Base-by-base conservation (phyloP, 2,888 invertebrate genomes). In the Formica aserva region DNA sequence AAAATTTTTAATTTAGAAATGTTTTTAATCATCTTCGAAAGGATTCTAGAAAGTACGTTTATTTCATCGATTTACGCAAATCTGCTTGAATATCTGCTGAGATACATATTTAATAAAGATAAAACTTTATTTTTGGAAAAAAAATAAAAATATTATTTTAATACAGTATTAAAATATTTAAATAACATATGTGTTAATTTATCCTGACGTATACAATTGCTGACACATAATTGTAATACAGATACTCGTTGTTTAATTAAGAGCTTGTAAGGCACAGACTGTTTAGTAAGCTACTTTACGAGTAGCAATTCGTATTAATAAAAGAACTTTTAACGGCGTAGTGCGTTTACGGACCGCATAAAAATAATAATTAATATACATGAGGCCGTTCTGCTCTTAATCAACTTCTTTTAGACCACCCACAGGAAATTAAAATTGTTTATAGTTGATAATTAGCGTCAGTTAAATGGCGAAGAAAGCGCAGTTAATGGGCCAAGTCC, bases 241-340 rank as follows among this genome's bases (percentile, higher is more conserved):
- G 71, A 83, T 86, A 86, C 83, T 88, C 85, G 69, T 83, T 71
- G 86, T 84, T 87, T 91, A 92, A 92, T 92, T 91, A 91, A 90
- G 86, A 86, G 87, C 86, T 86, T 87, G 85, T 82, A 82, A 87
- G 90, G 87, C 76, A 83, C 66, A 57, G 81, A 82, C 69, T 66
- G 65, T 41, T 75, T 78, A 48, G 67, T 57, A 45, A 66, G 48
- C 32, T 29, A 86, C 88, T 93, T 92, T 91, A 92, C 88, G 91
- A 89, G 88, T 85, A 87, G 91, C 92, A 91, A 92, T 92, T 92
- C 90, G 91, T 92, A 93, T 93, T 93, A 93, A 93, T 93, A 93
- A 92, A 91, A 91, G 86, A 93, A 92, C 90, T 93, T 92, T 89
- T 84, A 74, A 62, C 75, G 45, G 80, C 76, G 81, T 84, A 86